Base-by-base conservation (phyloP, 2,888 invertebrate genomes). In the Drosophila helvetica region DNA sequence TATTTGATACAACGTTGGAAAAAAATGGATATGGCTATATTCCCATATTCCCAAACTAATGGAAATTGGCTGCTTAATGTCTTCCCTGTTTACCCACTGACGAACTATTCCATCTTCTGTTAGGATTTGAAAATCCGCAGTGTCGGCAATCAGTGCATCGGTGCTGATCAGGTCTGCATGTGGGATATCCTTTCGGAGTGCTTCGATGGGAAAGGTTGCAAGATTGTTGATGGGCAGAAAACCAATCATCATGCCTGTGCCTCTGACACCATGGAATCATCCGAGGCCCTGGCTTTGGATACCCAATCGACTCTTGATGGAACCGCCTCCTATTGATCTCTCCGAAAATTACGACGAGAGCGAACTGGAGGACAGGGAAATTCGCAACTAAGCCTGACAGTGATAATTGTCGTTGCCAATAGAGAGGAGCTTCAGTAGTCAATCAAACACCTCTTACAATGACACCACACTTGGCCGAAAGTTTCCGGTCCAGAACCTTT, bases 161-260 rank as follows among this genome's bases (percentile, higher is more conserved):
- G 70, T 2, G 55, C 73, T 4, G 82, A 72, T 27, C 30, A 55
- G 3, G 33, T 85, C 1, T 33, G 64, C 1, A 5, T 85, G 58
- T 83, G 82, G 82, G 85, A 82, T 60, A 9, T 74, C 4, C 78
- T 22, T 84, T 10, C 86, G 83, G 87, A n/a, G 56, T 8, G 79
- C 78, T 0, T n/a, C 18, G 15, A 56, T 33, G 17, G 78, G 76
- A 3, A 18, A 59, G 25, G 8, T 63, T 4, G 18, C 68, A 15
- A 50, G 73, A 0, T 48, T 67, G 1, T 38, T 86, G n/a, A n/a
- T n/a, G n/a, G n/a, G n/a, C n/a, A n/a, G n/a, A n/a, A n/a, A n/a
- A n/a, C n/a, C n/a, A n/a, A n/a, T n/a, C n/a, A n/a, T n/a, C n/a
- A n/a, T 65, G 54, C 54, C 54, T 7, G 10, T 42, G 8, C 65